Base-by-base conservation (phyloP, 2,888 invertebrate genomes). In the Coelopa pilipes region DNA sequence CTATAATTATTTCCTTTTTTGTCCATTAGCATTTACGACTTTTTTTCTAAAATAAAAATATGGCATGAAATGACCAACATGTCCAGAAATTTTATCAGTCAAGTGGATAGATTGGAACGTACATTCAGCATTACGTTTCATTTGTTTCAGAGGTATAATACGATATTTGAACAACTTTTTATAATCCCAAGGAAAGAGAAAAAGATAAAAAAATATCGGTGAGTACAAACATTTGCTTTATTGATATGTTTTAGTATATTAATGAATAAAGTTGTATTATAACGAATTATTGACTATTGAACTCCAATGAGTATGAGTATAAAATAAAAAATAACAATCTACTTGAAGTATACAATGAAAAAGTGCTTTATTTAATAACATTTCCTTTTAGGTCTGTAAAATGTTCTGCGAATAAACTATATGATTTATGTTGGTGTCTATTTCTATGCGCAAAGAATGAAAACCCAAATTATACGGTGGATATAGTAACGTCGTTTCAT, bases 1-100 rank as follows among this genome's bases (percentile, higher is more conserved):
- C n/a, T n/a, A 4, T 34, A 34, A 34, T 34, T 4, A 34, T 34
- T 34, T 34, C 7, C 7, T 4, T 34, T 34, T 34, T 34, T 34
- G 4, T 34, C 2, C 7, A 34, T 46, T 53, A 97, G 97, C 84
- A 90, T 98, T 76, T 93, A 95, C 76, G 95, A 98, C 82, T 99
- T 99, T 88, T 97, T 98, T 84, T 92, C 92, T 78, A 98, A 98
- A 89, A 96, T 97, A 83, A 94, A 95, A 85, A 93, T 93, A 83
- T 99, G 98, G 98, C 93, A 94, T 76, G 96, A 97, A 82, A 97
- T 99, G 96, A 93, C 96, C 1, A 93, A 93, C 78, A 91, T 97
- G 88, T 92, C 96, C 0, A 92, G 92, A 80, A 93, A 94, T 74
- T 96, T 97, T 84, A 90, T 93, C 75, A 91, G 92, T 65, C 94